A percentile compares a stretch with the other conserved stretches of the same genome.
These are phyloP conservation scores for Pampusana beccarii DNA, from an alignment of 2,113 vertebrate species.

Conservation along the genomic window DNA sequence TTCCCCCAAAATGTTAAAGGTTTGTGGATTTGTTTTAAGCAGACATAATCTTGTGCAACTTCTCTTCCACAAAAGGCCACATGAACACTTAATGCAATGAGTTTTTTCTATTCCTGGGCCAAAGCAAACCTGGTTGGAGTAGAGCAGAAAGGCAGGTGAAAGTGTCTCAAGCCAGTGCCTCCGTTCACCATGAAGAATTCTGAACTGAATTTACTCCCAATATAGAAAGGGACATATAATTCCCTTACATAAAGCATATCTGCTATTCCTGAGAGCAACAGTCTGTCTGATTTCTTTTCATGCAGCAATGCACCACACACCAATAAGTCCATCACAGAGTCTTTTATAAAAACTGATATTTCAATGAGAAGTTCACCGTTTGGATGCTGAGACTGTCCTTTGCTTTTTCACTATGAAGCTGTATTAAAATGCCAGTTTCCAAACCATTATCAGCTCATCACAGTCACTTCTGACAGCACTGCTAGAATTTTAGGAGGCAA, in stretches of 20 bases:
- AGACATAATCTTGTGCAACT: background rate
- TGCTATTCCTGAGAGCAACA: slow-evolving; percentile 45
- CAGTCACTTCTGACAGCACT: slow-evolving; percentile 17
- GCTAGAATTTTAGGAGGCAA: slow-evolving; percentile 19
- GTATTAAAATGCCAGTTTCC: background rate
- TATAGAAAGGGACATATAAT: slow-evolving; percentile 23
- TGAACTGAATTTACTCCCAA: slow-evolving; percentile 30
- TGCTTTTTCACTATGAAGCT: background rate
- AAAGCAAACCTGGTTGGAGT: background rate
- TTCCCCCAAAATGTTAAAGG: background rate
- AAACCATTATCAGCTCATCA: background rate
- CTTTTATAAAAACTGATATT: background rate
- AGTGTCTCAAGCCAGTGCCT: background rate
- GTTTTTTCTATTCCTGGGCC: background rate
- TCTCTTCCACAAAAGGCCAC: background rate
- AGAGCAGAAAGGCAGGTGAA: background rate
- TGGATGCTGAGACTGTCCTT: background rate
- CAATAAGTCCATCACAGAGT: background rate
- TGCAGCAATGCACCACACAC: background rate
- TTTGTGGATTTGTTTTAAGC: background rate
- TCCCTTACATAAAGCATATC: slow-evolving; percentile 48
- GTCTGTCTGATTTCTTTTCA: slow-evolving; percentile 32
- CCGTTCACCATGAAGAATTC: background rate
- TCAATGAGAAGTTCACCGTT: background rate
- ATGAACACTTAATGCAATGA: background rate